Evolutionary conservation across 1,140 invertebrate species (phyloP).

Genomic region (Drosophila grimshawi): DNA sequence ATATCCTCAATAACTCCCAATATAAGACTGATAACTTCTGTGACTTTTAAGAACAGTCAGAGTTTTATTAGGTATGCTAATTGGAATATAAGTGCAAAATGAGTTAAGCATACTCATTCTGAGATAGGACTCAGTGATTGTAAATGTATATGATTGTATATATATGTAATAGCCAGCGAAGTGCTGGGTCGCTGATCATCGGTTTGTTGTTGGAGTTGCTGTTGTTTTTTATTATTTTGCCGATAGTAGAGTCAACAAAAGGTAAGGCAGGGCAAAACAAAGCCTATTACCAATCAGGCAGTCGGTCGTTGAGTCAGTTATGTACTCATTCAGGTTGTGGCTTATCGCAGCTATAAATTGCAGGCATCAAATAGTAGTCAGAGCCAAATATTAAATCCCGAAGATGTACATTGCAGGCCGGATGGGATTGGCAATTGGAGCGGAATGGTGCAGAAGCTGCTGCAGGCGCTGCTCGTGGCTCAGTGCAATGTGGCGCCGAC

Average conservation of each 20-base stretch:
- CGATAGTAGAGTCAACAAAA: neutral
- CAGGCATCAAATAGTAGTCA: constrained; percentile 21
- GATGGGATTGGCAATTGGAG: constrained; percentile 56
- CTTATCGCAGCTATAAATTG: too few relatives aligned
- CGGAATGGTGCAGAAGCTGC: constrained; percentile 85
- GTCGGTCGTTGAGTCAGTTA: neutral
- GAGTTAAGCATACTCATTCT: too few relatives aligned
- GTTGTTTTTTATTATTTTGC: neutral
- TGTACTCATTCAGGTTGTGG: neutral
- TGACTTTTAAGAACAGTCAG: too few relatives aligned
- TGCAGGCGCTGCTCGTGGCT: constrained; percentile 85
- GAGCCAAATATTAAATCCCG: constrained; percentile 9
- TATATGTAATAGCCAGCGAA: neutral
- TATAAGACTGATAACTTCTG: too few relatives aligned
- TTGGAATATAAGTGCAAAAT: too few relatives aligned
- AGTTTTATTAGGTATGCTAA: too few relatives aligned
- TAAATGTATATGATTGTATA: too few relatives aligned
- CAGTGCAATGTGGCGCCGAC: constrained; percentile 86
- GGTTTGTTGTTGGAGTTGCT: neutral
- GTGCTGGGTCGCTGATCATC: constrained; percentile 6
- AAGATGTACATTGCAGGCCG: constrained; percentile 6
- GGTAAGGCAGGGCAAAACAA: neutral
- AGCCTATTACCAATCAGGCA: constrained; percentile 14
- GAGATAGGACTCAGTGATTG: too few relatives aligned
- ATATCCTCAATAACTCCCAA: too few relatives aligned